Evolutionary conservation across 2,888 invertebrate genomes (phyloP).

Genomic region (Drosophila greeni): DNA sequence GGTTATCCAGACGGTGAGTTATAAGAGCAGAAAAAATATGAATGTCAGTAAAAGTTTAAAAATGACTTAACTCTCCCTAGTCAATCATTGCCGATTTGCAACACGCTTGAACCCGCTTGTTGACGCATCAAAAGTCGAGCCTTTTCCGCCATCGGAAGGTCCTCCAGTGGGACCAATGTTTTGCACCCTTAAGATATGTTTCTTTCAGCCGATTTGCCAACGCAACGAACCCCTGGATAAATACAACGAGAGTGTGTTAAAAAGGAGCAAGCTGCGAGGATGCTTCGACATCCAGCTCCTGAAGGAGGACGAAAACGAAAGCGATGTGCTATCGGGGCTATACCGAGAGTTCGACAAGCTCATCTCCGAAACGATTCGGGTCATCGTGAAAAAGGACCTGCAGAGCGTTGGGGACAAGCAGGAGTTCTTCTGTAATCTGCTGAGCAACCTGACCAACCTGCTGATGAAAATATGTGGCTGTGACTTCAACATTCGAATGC

Average conservation of each 20-base stretch:
- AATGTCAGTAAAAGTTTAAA: too few species aligned
- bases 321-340: conserved; percentile 37
- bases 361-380: conserved; percentile 45
- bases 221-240: conserved; percentile 42
- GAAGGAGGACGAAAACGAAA: not conserved
- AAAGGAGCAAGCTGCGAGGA: conserved; percentile 31
- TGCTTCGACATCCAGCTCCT: conserved; percentile 31
- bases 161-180: conserved; percentile 40
- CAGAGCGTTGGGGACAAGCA: conserved; percentile 38
- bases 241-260: conserved; percentile 44
- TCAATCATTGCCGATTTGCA: conserved; percentile 58
- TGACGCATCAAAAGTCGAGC: not conserved
- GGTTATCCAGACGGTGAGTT: conserved; percentile 65
- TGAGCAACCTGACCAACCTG: conserved; percentile 62
- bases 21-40: not conserved
- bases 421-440: conserved; percentile 62
- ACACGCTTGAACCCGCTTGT: conserved; percentile 7
- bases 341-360: conserved; percentile 57
- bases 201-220: conserved; percentile 48
- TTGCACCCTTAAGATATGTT: conserved; percentile 56
- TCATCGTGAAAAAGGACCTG: conserved; percentile 29
- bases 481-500: conserved; percentile 67
- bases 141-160: accelerated
- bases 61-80: conserved; percentile 17
- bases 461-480: conserved; percentile 60